A percentile compares a stretch with the other conserved stretches of the same genome.
phyloP scores from a whole-genome alignment of 2,888 invertebrate genomes.

The Acleris cristana region DNA sequence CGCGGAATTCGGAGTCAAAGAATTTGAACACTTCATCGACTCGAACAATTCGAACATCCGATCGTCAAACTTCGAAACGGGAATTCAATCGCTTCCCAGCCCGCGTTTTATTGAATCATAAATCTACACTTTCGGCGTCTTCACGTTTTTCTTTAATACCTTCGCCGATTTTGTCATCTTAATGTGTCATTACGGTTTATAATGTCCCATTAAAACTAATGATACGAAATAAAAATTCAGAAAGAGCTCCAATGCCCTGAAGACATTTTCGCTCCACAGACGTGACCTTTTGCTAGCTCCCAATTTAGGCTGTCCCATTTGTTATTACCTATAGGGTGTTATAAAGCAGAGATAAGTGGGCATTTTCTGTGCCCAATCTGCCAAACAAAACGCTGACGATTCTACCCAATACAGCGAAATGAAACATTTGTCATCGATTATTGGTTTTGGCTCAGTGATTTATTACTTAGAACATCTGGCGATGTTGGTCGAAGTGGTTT shows the following conservation, averaged over 20 bases:
- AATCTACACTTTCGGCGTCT: slow-evolving; percentile 2
- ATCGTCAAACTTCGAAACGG: slow-evolving; percentile 21
- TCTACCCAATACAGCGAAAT: slow-evolving; percentile 17
- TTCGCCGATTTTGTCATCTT: no score
- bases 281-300: slow-evolving; percentile 26
- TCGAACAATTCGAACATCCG: slow-evolving; percentile 6
- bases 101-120: slow-evolving; percentile 14
- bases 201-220: not conserved
- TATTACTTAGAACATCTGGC: slow-evolving; percentile 30
- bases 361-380: slow-evolving; percentile 19
- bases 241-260: slow-evolving; percentile 4
- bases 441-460: slow-evolving; percentile 33
- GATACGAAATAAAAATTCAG: not conserved
- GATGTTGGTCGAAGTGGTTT: slow-evolving; percentile 23
- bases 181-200: not conserved
- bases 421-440: slow-evolving; percentile 35
- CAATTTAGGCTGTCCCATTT: slow-evolving; percentile 21
- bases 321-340: slow-evolving; percentile 24
- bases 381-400: slow-evolving; percentile 25
- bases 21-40: slow-evolving; percentile 22
- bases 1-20: slow-evolving; percentile 14
- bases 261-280: slow-evolving; percentile 18
- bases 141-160: not conserved
- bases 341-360: slow-evolving; percentile 15
- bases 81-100: slow-evolving; percentile 8